These are phyloP conservation scores for Philopedon plagiatum DNA, from an alignment of 2,888 invertebrate genomes.

Conservation along the genomic window DNA sequence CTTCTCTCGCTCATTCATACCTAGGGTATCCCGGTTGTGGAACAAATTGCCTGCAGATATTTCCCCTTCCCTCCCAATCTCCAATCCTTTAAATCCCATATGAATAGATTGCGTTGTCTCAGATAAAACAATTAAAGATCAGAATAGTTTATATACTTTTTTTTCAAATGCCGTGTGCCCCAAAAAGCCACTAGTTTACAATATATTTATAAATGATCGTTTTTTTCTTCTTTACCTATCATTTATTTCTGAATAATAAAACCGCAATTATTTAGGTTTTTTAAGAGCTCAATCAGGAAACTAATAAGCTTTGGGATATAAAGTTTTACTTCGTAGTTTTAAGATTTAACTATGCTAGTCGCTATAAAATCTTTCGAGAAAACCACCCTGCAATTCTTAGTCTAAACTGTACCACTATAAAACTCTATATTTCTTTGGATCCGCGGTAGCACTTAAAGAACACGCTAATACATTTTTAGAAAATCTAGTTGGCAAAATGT, in stretches of 20 bases:
- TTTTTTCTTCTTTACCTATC: no score
- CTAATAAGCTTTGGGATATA: slow-evolving; percentile 1
- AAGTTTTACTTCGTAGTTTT: neutral
- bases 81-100: no score
- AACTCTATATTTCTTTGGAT: neutral
- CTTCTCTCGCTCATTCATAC: no score
- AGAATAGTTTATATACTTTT: no score
- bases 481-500: neutral
- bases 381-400: neutral
- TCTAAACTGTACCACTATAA: neutral
- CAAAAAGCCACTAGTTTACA: no score
- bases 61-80: no score
- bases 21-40: no score
- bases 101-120: no score
- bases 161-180: no score
- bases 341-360: slow-evolving; percentile 5
- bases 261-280: neutral
- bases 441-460: neutral
- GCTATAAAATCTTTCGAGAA: neutral
- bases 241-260: neutral
- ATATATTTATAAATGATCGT: no score
- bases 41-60: no score
- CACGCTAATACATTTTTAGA: neutral
- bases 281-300: neutral
- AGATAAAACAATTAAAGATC: no score